Conservation (phyloP, 1,140 invertebrate genomes). For the Anastrepha ludens region DNA sequence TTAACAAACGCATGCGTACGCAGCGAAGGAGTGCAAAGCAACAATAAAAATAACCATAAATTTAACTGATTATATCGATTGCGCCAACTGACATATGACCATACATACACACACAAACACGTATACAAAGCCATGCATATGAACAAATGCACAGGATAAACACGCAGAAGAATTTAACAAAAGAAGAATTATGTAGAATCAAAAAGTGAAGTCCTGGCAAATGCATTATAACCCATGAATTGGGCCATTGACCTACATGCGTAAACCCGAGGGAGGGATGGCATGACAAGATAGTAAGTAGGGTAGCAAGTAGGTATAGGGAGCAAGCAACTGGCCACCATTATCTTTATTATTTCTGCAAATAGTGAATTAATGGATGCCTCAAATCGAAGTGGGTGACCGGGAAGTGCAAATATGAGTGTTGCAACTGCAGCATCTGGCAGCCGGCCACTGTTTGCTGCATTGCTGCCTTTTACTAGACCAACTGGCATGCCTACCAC, state of each 20-base stretch:
- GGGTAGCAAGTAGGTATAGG: not conserved
- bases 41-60: slow-evolving; percentile 6
- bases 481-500: not conserved
- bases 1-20: slow-evolving; percentile 2
- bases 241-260: slow-evolving; percentile 33
- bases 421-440: slow-evolving; percentile 5
- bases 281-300: too few relatives aligned
- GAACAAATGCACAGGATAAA: not conserved
- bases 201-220: not conserved
- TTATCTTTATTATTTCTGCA: slow-evolving; percentile 47
- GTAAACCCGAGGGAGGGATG: too few relatives aligned
- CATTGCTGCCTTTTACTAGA: not conserved
- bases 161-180: not conserved
- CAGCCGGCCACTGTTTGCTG: not conserved
- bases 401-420: slow-evolving; percentile 21
- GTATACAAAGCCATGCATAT: not conserved
- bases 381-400: slow-evolving; percentile 26
- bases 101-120: not conserved
- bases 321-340: not conserved
- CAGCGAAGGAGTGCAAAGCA: not conserved
- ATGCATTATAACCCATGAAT: not conserved
- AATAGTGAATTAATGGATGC: slow-evolving; percentile 36
- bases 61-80: slow-evolving; percentile 35
- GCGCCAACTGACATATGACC: slow-evolving; percentile 26
- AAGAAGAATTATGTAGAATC: slow-evolving; percentile 6